Evolutionary conservation across 2,113 vertebrate genomes (phyloP), one percentile per base, ranked within the genome.

Genomic region (Microcebus griseorufus): DNA sequence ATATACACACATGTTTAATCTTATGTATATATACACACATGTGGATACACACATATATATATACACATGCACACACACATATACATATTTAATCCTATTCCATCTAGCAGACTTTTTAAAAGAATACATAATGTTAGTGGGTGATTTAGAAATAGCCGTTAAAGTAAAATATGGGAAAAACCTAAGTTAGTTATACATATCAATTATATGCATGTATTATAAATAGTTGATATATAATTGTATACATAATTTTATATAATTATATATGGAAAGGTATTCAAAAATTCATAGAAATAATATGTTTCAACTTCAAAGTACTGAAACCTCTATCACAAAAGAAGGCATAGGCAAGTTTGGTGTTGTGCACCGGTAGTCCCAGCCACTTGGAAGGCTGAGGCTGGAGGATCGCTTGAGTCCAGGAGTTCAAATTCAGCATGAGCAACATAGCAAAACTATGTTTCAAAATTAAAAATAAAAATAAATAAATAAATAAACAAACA

Each of bases 81-180:
- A 73, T 45, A 53, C 10, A 27, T 25, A 75, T 29, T 78, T 72
- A 87, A 73, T 16, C n/a, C n/a, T 76, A 60, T 88, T 4, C 51
- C 20, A 18, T 34, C 7, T 80, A 62, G 32, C 2, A 92, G 10
- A 84, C 22, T 85, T 53, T 78, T 67, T 23, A 60, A 70, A 80
- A 72, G 17, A 81, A 84, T 51, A 25, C 5, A 78, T 70, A 78
- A 55, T 58, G 0, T 3, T 34, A n/a, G 23, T 84, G 32, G 16
- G 2, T 6, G 93, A 83, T 65, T 94, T 60, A 84, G n/a, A 37
- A 95, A 78, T 78, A 85, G 1, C 20, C 42, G 2, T 62, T 42
- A 73, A 76, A 80, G 25, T 88, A 25, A 93, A 75, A 70, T 53
- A 83, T 64, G 20, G 75, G 14, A 96, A 97, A 93, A 88, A 53